Evolutionary conservation across 1,140 invertebrate species (phyloP).

Genomic region (Nasonia giraulti): DNA sequence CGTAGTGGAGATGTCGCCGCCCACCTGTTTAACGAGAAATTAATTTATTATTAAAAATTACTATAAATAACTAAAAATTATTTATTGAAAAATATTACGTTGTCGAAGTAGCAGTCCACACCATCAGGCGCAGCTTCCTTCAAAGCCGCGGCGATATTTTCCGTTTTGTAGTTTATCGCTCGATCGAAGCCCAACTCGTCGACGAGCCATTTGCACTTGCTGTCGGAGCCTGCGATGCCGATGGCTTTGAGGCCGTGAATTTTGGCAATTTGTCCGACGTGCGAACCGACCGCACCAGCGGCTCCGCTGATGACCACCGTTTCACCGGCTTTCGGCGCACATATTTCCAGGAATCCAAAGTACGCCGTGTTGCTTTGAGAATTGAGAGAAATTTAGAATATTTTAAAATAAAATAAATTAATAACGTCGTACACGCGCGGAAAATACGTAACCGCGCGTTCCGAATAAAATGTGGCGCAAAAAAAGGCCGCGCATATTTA

Average conservation of each 20-base stretch:
- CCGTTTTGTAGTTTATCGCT: constrained; percentile 83
- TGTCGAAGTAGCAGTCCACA: constrained; percentile 85
- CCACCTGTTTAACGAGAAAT: constrained; percentile 75
- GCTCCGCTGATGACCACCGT: constrained; percentile 80
- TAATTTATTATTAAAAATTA: background rate
- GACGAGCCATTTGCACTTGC: constrained; percentile 82
- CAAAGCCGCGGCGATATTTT: constrained; percentile 75
- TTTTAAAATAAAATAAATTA: background rate
- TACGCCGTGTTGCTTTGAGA: constrained; percentile 80
- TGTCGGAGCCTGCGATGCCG: constrained; percentile 82
- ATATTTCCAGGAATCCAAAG: constrained; percentile 82
- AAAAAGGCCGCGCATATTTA: background rate
- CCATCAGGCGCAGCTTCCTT: constrained; percentile 79
- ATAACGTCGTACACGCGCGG: background rate
- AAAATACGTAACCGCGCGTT: too few species aligned
- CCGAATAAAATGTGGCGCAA: too few species aligned
- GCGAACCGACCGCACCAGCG: constrained; percentile 81
- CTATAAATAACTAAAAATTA: too few species aligned
- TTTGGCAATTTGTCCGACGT: constrained; percentile 85
- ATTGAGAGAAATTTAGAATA: background rate
- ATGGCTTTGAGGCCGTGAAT: constrained; percentile 81
- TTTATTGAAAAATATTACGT: constrained; percentile 71
- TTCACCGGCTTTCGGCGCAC: constrained; percentile 80
- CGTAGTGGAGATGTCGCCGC: constrained; percentile 78
- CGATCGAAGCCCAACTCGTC: constrained; percentile 81